phyloP scores from a whole-genome alignment of 2,888 invertebrate genomes.

The Netelia fuscicornis region DNA sequence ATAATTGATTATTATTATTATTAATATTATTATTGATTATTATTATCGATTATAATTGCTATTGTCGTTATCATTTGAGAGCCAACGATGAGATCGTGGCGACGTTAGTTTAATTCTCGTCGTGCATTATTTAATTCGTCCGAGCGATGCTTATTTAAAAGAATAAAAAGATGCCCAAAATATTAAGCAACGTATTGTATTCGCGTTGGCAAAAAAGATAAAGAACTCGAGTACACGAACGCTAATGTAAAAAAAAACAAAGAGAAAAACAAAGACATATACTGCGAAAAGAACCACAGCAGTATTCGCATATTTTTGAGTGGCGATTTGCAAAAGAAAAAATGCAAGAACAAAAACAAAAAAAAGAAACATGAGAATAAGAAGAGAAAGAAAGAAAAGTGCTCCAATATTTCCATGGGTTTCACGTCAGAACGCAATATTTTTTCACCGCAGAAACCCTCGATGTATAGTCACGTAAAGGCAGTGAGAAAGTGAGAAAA shows the following conservation, averaged over 20 bases:
- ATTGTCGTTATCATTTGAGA: constrained; percentile 22
- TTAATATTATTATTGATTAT: constrained; percentile 49
- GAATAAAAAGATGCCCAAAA: constrained; percentile 7
- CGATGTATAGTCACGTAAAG: constrained; percentile 35
- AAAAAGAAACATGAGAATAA: constrained; percentile 12
- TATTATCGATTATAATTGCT: constrained; percentile 32
- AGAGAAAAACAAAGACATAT: constrained; percentile 22
- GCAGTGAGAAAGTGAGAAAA: constrained; percentile 15
- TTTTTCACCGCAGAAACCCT: constrained; percentile 74
- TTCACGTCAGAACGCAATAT: constrained; percentile 74
- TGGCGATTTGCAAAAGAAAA: constrained; percentile 54
- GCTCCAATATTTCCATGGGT: constrained; percentile 54
- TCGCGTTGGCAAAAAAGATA: constrained; percentile 1
- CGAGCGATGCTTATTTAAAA: not conserved
- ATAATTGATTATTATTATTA: constrained; percentile 19
- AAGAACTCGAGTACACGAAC: constrained; percentile 23
- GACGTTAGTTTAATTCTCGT: constrained; percentile 17
- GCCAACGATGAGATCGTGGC: constrained; percentile 42
- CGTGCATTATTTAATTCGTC: constrained; percentile 11
- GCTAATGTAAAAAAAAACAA: constrained; percentile 37
- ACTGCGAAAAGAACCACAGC: constrained; percentile 49
- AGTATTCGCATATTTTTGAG: constrained; percentile 64
- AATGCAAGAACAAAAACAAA: constrained; percentile 1
- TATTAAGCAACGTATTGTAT: constrained; percentile 10
- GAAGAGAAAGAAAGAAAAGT: constrained; percentile 13